phyloP scores from a whole-genome alignment of 2,113 vertebrate genomes.

The Chloropsis hardwickii region DNA sequence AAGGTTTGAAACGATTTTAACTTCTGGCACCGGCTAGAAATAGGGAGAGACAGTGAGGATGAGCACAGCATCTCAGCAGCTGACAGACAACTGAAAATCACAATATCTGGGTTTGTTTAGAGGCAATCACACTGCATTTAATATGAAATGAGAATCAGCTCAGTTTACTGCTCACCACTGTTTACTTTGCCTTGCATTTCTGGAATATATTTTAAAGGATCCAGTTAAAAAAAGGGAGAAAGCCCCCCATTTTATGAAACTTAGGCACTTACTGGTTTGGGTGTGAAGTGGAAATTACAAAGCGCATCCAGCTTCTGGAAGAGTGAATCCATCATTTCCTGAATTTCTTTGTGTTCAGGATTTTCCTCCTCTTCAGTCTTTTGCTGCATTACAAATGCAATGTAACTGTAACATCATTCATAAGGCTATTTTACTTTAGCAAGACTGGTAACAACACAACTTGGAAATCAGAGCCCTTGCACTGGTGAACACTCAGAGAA shows the following conservation, averaged over 20 bases:
- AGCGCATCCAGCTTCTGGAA: conserved; percentile 93
- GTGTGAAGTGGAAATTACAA: conserved; percentile 95
- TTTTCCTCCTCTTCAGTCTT: conserved; percentile 88
- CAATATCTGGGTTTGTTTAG: neutral
- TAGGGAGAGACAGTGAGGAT: neutral
- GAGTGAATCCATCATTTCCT: conserved; percentile 91
- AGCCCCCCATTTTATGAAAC: neutral
- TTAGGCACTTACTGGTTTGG: conserved; percentile 85
- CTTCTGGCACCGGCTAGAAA: conserved; percentile 86
- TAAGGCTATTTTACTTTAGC: neutral
- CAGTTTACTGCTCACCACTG: neutral
- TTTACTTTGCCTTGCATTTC: neutral
- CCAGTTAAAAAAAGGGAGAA: neutral
- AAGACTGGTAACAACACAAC: neutral
- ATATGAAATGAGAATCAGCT: neutral
- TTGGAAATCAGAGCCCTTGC: neutral
- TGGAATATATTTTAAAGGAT: neutral
- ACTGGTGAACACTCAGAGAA: neutral
- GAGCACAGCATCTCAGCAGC: neutral
- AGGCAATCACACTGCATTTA: neutral
- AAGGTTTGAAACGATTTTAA: conserved; percentile 93
- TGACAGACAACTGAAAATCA: neutral
- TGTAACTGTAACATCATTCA: neutral
- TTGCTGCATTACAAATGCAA: conserved; percentile 69
- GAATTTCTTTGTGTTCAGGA: conserved; percentile 89